phyloP scores from a whole-genome alignment of 2,113 vertebrate species.

The Willisornis vidua region DNA sequence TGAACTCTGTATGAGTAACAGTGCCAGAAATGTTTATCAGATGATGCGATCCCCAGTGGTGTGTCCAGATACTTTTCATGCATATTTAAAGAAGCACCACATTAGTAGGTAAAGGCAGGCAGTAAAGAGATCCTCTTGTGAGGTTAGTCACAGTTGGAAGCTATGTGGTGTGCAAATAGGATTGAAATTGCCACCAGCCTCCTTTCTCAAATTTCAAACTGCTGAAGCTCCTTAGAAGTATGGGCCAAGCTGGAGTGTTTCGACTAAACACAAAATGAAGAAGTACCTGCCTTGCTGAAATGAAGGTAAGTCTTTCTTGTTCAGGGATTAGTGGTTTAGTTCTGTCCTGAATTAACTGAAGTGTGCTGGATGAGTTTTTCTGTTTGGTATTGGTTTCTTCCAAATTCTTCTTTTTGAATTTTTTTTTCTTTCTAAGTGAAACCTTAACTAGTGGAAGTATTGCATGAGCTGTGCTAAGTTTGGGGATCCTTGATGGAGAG shows the following conservation, averaged over 20 bases:
- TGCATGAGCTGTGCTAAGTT: neutral
- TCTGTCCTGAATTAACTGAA: neutral
- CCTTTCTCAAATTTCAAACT: neutral
- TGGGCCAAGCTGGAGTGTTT: neutral
- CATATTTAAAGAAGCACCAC: neutral
- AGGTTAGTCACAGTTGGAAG: neutral
- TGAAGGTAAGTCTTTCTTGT: neutral
- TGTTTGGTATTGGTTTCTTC: neutral
- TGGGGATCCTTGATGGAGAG: neutral
- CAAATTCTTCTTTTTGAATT: neutral
- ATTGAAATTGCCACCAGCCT: neutral
- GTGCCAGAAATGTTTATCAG: neutral
- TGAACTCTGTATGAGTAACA: neutral
- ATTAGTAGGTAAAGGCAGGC: neutral
- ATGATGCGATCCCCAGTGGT: neutral
- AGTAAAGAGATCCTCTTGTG: neutral
- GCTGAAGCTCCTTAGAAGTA: neutral
- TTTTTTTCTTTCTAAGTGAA: neutral
- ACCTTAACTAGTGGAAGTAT: neutral
- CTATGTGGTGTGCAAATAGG: neutral
- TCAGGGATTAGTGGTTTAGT: neutral
- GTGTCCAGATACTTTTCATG: neutral
- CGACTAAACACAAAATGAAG: neutral
- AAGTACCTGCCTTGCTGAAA: neutral
- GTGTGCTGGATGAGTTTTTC: neutral